Evolutionary conservation across 2,888 invertebrate species (phyloP).

Genomic region (Leptinotarsa tumamoca): DNA sequence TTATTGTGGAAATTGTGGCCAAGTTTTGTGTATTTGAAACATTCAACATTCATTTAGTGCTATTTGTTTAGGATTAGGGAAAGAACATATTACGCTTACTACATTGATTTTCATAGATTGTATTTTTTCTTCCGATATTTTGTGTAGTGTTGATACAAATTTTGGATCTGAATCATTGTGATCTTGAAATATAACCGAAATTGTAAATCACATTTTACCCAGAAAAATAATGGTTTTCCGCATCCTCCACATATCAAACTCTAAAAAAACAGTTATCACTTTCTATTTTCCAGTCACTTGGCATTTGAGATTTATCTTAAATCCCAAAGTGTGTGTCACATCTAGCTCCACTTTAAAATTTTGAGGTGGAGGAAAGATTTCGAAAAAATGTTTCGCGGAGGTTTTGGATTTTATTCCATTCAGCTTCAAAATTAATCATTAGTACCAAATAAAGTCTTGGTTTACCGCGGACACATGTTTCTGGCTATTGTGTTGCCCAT

Average conservation of each 20-base stretch:
- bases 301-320: too few species aligned
- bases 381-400: too few species aligned
- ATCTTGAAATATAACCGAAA: background rate
- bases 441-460: too few species aligned
- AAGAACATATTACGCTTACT: too few species aligned
- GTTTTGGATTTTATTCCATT: too few species aligned
- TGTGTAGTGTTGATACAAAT: background rate
- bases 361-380: too few species aligned
- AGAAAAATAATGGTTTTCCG: background rate
- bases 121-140: constrained; percentile 5
- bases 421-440: too few species aligned
- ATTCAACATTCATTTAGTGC: background rate
- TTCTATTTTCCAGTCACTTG: background rate
- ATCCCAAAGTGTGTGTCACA: too few species aligned
- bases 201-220: background rate
- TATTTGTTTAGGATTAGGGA: background rate
- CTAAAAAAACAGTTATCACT: background rate
- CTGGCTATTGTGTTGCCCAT: too few species aligned
- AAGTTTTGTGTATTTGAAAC: background rate
- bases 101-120: background rate
- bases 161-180: background rate
- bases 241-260: constrained; percentile 8
- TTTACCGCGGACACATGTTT: too few species aligned
- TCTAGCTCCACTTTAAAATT: too few species aligned
- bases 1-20: background rate